Evolutionary conservation across 2,113 vertebrate species (phyloP).

Genomic region (Cranoglanis bouderius): DNA sequence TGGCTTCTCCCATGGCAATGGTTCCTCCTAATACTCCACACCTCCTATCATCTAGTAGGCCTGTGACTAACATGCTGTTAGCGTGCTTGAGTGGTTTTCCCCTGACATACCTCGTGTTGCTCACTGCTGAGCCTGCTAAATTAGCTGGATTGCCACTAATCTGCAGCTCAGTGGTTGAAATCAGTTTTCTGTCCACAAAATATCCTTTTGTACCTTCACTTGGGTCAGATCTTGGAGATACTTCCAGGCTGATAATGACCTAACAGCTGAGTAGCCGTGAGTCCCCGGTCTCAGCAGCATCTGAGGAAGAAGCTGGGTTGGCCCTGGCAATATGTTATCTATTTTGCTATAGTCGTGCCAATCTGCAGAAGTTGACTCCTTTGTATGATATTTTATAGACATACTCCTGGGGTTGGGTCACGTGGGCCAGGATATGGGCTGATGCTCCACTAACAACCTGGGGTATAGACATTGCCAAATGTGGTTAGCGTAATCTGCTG

Average conservation of each 20-base stretch:
- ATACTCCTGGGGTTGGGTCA: not conserved
- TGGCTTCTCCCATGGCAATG: not conserved
- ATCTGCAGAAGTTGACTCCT: not conserved
- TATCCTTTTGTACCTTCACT: not conserved
- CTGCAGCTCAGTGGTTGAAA: not conserved
- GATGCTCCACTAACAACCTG: not conserved
- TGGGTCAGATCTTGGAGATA: not conserved
- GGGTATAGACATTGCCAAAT: not conserved
- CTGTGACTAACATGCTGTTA: not conserved
- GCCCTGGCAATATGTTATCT: not conserved
- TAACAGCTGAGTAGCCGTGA: not conserved
- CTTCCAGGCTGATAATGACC: not conserved
- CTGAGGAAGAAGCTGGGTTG: not conserved
- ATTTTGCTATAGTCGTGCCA: not conserved
- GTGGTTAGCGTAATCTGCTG: not conserved
- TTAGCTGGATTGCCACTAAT: not conserved
- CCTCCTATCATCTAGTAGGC: not conserved
- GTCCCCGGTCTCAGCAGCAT: not conserved
- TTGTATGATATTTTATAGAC: not conserved
- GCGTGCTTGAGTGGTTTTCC: not conserved
- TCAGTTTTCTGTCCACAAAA: not conserved
- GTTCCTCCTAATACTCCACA: not conserved
- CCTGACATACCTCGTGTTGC: not conserved
- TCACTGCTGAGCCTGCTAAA: not conserved
- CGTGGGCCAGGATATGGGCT: not conserved